These are phyloP conservation scores for Agriopis leucophaearia DNA, from an alignment of 2,888 invertebrate genomes.

Conservation along the genomic window DNA sequence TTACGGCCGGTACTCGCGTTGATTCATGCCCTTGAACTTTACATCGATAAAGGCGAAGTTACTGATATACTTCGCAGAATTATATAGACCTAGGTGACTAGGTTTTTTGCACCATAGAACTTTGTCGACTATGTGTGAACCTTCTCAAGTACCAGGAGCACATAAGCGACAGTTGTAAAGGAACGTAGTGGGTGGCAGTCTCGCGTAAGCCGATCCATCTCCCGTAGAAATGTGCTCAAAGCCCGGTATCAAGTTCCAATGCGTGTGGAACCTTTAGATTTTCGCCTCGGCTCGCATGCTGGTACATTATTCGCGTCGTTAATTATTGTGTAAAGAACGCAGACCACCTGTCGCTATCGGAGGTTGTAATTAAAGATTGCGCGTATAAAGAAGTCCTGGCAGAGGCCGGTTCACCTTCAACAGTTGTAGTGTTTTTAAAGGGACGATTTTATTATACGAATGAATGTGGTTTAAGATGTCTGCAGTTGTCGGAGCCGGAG, in stretches of 20 bases:
- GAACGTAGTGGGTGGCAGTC: conserved; percentile 79
- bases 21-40: conserved; percentile 36
- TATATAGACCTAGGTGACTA: conserved; percentile 13
- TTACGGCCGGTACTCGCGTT: conserved; percentile 25
- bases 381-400: conserved; percentile 66
- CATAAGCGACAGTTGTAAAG: conserved; percentile 58
- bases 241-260: conserved; percentile 80
- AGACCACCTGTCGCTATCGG: conserved; percentile 83
- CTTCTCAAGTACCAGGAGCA: conserved; percentile 55
- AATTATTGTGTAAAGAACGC: conserved; percentile 78
- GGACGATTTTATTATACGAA: conserved; percentile 43
- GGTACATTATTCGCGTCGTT: conserved; percentile 85
- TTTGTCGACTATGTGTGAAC: conserved; percentile 16
- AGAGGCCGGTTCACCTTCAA: conserved; percentile 70
- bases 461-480: conserved; percentile 41
- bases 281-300: conserved; percentile 83
- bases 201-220: conserved; percentile 83
- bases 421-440: conserved; percentile 53
- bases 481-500: conserved; percentile 13
- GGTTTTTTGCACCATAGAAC: conserved; percentile 12
- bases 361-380: conserved; percentile 78
- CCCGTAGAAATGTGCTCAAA: conserved; percentile 82
- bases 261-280: conserved; percentile 81
- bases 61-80: conserved; percentile 5
- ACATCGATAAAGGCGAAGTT: conserved; percentile 24